These are phyloP conservation scores for Epinephelus cyanopodus DNA, from an alignment of 2,113 vertebrate species.

Conservation along the genomic window DNA sequence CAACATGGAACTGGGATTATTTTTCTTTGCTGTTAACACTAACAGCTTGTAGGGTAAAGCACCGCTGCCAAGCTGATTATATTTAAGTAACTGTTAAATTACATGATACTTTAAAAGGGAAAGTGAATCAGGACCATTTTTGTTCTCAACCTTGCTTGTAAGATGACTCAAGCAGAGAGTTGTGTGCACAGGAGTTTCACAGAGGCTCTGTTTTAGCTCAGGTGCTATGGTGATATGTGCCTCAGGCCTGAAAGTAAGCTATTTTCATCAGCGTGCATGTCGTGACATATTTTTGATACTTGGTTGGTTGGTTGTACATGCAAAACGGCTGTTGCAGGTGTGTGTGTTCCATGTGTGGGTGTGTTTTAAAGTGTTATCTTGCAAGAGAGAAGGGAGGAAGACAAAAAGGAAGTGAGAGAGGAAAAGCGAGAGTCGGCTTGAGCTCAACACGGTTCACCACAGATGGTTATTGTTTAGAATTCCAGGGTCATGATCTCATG, in stretches of 20 bases:
- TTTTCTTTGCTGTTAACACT: constrained; percentile 52
- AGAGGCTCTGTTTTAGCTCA: constrained; percentile 42
- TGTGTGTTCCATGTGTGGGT: constrained; percentile 29
- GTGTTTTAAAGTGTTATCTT: constrained; percentile 46
- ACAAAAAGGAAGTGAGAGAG: constrained; percentile 68
- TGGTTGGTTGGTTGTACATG: constrained; percentile 42
- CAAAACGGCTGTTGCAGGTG: constrained; percentile 70
- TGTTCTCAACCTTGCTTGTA: constrained; percentile 16
- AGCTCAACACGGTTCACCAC: constrained; percentile 88
- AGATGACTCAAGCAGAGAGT: constrained; percentile 1
- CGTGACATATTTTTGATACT: constrained; percentile 66
- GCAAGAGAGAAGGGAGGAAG: constrained; percentile 44
- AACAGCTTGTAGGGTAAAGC: constrained; percentile 26
- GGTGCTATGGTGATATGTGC: constrained; percentile 55
- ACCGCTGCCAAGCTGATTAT: constrained; percentile 39
- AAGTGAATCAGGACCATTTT: constrained; percentile 17
- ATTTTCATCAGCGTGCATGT: constrained; percentile 62
- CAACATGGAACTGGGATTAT: constrained; percentile 39
- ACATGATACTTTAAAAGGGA: constrained; percentile 46
- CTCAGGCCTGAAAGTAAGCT: constrained; percentile 37
- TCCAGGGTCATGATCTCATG: constrained; percentile 94
- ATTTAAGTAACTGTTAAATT: constrained; percentile 55
- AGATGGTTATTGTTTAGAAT: constrained; percentile 97
- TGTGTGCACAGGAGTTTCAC: constrained; percentile 17
- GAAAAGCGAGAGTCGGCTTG: constrained; percentile 62